phyloP scores from a whole-genome alignment of 92 coral and sea anemone species.

The Scolanthus callimorphus region DNA sequence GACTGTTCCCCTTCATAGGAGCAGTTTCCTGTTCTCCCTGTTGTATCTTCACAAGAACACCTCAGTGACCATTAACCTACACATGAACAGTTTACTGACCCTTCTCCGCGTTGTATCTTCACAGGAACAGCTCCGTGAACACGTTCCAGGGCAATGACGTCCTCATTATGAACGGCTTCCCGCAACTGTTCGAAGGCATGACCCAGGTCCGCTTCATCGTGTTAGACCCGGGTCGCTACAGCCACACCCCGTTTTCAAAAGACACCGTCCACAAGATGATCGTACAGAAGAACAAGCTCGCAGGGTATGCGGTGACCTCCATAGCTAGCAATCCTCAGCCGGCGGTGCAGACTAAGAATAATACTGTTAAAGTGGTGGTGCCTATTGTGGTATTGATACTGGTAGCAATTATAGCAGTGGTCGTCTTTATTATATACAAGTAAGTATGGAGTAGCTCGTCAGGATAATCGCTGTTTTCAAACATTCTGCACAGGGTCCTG shows the following conservation, averaged over 20 bases:
- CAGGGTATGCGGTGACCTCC: slow-evolving; percentile 8
- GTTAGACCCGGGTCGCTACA: slow-evolving; percentile 1
- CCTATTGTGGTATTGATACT: slow-evolving; percentile 24
- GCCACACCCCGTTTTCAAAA: not conserved
- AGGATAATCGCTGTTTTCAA: too few relatives aligned
- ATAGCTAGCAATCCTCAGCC: not conserved
- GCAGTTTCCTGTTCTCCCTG: too few relatives aligned
- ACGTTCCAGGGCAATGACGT: slow-evolving; percentile 9
- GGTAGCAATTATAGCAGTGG: slow-evolving; percentile 14
- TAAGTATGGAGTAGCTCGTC: slow-evolving; percentile 5
- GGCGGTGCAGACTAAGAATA: not conserved
- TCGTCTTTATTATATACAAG: slow-evolving; percentile 24
- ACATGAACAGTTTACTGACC: too few relatives aligned
- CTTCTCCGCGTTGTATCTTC: too few relatives aligned
- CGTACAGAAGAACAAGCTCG: slow-evolving; percentile 13
- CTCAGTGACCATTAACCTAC: too few relatives aligned
- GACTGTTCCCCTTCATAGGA: too few relatives aligned
- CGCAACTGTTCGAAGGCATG: slow-evolving; percentile 1
- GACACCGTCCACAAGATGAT: slow-evolving; percentile 2
- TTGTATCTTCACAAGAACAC: too few relatives aligned
- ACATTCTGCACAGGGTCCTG: too few relatives aligned
- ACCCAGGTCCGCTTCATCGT: slow-evolving; percentile 9
- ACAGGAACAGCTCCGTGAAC: not conserved
- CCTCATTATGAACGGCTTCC: not conserved
- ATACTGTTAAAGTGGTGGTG: slow-evolving; percentile 7